Conservation (phyloP, 2,113 vertebrate species). For the Chloropsis cyanopogon region DNA sequence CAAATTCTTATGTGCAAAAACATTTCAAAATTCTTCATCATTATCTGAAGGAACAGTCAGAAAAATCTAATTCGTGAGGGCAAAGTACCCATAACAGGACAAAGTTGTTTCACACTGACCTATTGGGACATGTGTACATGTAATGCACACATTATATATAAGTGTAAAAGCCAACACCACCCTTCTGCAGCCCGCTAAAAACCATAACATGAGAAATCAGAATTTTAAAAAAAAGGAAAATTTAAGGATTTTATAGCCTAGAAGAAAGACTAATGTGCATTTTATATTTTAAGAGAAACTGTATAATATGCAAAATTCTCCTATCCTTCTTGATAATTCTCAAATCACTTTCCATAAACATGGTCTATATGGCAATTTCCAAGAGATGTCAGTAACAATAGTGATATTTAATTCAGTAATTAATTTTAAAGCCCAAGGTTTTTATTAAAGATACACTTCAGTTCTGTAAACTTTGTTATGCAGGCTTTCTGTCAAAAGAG, state of each 20-base stretch:
- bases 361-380: neutral
- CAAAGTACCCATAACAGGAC: neutral
- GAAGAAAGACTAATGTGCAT: neutral
- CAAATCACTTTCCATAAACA: neutral
- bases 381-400: neutral
- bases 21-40: neutral
- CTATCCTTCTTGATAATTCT: neutral
- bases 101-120: neutral
- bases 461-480: neutral
- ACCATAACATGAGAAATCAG: rapidly evolving
- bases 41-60: neutral
- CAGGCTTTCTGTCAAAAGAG: neutral
- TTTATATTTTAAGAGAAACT: neutral
- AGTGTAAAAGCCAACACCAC: neutral
- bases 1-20: neutral
- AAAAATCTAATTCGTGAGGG: neutral
- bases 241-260: neutral
- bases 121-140: neutral
- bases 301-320: neutral
- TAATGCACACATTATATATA: neutral
- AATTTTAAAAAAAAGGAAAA: no score
- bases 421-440: rapidly evolving
- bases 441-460: neutral
- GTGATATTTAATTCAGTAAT: neutral
- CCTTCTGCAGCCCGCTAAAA: neutral